Evolutionary conservation across 1,140 invertebrate species (phyloP), one percentile per base, ranked within the genome.

Genomic region (Drosophila bocki): DNA sequence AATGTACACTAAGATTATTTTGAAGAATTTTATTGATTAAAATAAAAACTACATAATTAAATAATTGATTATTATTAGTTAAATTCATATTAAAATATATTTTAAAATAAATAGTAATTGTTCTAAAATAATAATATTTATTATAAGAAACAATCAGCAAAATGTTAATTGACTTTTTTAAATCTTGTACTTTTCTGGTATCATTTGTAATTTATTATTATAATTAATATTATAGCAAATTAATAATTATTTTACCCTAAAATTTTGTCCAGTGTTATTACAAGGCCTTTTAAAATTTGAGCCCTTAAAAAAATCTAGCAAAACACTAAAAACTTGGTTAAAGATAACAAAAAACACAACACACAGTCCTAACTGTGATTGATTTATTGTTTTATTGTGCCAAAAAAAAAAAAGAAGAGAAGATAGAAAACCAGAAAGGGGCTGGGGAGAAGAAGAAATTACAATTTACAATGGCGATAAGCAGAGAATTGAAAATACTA

Each of bases 361-460:
- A 74, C 51, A 54, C 51, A 88, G 72, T 57, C 67, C 77, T 48
- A 78, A 72, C 74, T 63, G 50, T 90, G 84, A 88, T 88, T 88
- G 84, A 88, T 88, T 88, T 88, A 88, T 88, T 85, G 85, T 79
- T 88, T 90, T 88, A 88, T 88, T 84, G 62, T 65, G 85, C 69
- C 26, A 81, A 84, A 85, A 81, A 75, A 41, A 41, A 22, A 51
- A 54, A 70, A 26, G 37, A 47, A 63, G 39, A 69, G 61, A 47
- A 74, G 39, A 59, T 56, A 63, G 72, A 64, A 78, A 64, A 19
- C 19, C 12, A 71, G 35, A 22, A 32, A 33, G 53, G 59, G 19
- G 53, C 53, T 67, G 39, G 29, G n/a, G 37, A 51, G 44, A 22
- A 37, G 33, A 37, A 54, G 37, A 72, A 71, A 41, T 59, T 53